A percentile compares a stretch with the other conserved stretches of the same genome.
These are phyloP conservation scores for Asteroscopus sphinx DNA, from an alignment of 2,888 invertebrate species.

Conservation along the genomic window DNA sequence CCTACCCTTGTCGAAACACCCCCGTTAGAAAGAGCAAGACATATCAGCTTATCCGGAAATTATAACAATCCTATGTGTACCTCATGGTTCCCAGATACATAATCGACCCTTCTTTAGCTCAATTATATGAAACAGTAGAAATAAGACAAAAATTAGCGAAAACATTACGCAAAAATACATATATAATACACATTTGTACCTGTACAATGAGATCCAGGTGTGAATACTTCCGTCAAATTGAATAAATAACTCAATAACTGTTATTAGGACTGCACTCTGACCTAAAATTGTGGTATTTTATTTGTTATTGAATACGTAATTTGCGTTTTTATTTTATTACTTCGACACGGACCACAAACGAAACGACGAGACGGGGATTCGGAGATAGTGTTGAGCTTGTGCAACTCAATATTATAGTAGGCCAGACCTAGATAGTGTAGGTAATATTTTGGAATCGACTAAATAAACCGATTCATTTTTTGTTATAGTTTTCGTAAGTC, in stretches of 20 bases:
- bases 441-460: conserved; percentile 24
- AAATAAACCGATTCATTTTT: neutral
- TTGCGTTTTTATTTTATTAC: conserved; percentile 29
- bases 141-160: neutral
- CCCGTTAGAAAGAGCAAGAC: conserved; percentile 37
- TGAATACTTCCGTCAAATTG: conserved; percentile 19
- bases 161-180: conserved; percentile 23
- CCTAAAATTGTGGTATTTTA: conserved; percentile 19
- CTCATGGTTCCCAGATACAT: conserved; percentile 40
- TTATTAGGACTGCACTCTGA: conserved; percentile 4
- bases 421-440: too few species aligned
- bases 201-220: conserved; percentile 35
- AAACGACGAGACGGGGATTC: conserved; percentile 38
- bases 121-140: neutral
- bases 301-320: conserved; percentile 20
- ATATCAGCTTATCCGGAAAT: conserved; percentile 18
- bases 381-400: conserved; percentile 50
- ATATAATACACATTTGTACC: conserved; percentile 33
- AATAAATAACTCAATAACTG: conserved; percentile 9
- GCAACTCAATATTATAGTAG: neutral
- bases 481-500: conserved; percentile 1
- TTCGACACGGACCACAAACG: conserved; percentile 17
- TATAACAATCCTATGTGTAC: conserved; percentile 26
- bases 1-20: conserved; percentile 34
- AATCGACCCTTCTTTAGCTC: conserved; percentile 3